Evolutionary conservation across 1,140 invertebrate genomes (phyloP).

Genomic region (Cotesia chilonis): DNA sequence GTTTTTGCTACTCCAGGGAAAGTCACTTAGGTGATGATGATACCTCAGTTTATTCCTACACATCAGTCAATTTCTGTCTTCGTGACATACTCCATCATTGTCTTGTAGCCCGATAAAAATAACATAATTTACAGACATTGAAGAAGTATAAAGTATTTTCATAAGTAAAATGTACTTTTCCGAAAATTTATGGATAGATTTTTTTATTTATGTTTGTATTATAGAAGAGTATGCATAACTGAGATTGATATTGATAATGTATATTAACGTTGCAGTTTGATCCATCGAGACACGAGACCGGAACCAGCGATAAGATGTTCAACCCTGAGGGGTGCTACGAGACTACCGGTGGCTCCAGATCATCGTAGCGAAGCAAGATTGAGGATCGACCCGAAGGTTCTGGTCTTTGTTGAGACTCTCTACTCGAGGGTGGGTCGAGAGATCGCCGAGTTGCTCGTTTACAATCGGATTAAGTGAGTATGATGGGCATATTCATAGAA

Average conservation of each 20-base stretch:
- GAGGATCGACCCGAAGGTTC: conserved; percentile 88
- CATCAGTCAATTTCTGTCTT: conserved; percentile 39
- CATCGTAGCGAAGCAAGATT: conserved; percentile 84
- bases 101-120: conserved; percentile 8
- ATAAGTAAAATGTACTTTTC: not conserved
- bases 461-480: conserved; percentile 91
- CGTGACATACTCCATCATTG: conserved; percentile 36
- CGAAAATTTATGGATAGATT: not conserved
- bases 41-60: conserved; percentile 28
- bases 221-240: not conserved
- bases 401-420: conserved; percentile 94
- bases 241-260: conserved; percentile 31
- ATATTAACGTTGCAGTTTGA: conserved; percentile 69
- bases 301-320: conserved; percentile 83
- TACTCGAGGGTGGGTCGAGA: conserved; percentile 91
- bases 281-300: conserved; percentile 79
- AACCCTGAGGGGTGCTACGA: conserved; percentile 71
- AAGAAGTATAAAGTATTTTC: not conserved
- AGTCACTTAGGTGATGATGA: conserved; percentile 31
- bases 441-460: conserved; percentile 91
- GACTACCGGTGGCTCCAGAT: conserved; percentile 71
- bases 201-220: not conserved
- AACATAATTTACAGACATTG: not conserved
- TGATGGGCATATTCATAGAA: conserved; percentile 13
- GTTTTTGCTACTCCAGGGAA: conserved; percentile 8